phyloP scores from a whole-genome alignment of 2,888 invertebrate genomes.

The Lampropteryx suffumata region DNA sequence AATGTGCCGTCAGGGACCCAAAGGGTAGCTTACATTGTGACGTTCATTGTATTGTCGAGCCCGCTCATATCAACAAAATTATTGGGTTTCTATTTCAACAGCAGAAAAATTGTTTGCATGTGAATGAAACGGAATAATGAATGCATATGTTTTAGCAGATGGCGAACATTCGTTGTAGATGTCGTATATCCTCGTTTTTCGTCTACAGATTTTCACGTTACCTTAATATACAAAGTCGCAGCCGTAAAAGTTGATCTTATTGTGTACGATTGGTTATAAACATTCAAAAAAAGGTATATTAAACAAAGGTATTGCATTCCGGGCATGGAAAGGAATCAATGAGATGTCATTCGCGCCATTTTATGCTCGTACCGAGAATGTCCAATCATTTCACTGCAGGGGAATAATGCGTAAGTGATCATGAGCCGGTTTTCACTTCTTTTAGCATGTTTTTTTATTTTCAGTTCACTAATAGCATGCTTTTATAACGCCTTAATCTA shows the following conservation, averaged over 20 bases:
- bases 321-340: slow-evolving; percentile 44
- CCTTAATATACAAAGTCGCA: too few species aligned
- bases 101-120: slow-evolving; percentile 43
- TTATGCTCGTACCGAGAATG: slow-evolving; percentile 34
- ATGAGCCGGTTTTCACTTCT: slow-evolving; percentile 66
- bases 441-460: slow-evolving; percentile 50
- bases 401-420: slow-evolving; percentile 67
- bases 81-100: slow-evolving; percentile 9
- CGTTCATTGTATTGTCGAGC: slow-evolving; percentile 58
- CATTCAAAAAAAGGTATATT: too few species aligned
- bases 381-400: slow-evolving; percentile 42
- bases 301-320: slow-evolving; percentile 38
- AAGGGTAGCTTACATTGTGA: slow-evolving; percentile 68
- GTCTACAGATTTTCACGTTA: too few species aligned
- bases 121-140: slow-evolving; percentile 37
- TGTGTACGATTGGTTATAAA: background rate
- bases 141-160: slow-evolving; percentile 28
- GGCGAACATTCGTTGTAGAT: slow-evolving; percentile 16
- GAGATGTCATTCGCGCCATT: slow-evolving; percentile 16
- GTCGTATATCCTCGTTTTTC: background rate
- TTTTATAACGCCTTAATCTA: slow-evolving; percentile 22
- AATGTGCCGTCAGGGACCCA: slow-evolving; percentile 60
- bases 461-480: slow-evolving; percentile 59
- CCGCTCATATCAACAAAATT: slow-evolving; percentile 10
- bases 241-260: too few species aligned